Conservation (phyloP, 2,888 invertebrate genomes). For the Hemithea aestivaria region DNA sequence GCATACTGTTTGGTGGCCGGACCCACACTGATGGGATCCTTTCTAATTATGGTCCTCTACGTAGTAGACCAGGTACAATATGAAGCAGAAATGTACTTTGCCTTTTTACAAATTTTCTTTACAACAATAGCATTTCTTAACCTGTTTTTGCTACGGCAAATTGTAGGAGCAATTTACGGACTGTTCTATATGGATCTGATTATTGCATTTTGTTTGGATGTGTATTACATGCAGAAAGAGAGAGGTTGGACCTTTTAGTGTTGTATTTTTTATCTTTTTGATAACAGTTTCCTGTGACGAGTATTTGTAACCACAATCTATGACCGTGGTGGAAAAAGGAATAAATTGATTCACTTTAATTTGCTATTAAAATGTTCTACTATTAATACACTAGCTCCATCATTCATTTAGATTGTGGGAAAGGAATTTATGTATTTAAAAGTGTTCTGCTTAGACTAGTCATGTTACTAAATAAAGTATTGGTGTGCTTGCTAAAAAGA, state of each 20-base stretch:
- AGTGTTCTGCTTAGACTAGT: conserved; percentile 21
- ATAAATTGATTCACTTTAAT: too few species aligned
- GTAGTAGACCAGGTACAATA: conserved; percentile 65
- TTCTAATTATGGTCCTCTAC: conserved; percentile 61
- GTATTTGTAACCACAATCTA: too few species aligned
- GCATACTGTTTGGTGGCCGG: conserved; percentile 58
- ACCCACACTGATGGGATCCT: conserved; percentile 65
- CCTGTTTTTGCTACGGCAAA: conserved; percentile 41
- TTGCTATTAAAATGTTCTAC: too few species aligned
- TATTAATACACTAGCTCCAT: too few species aligned
- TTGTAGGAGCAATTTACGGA: conserved; percentile 58
- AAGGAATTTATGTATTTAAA: conserved; percentile 22
- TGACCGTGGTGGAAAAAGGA: too few species aligned
- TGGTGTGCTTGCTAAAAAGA: conserved; percentile 32
- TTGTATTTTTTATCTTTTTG: conserved; percentile 1
- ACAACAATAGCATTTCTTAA: conserved; percentile 42
- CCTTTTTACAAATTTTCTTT: conserved; percentile 44
- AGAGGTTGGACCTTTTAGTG: conserved; percentile 51
- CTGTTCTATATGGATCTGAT: conserved; percentile 62
- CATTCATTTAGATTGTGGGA: too few species aligned
- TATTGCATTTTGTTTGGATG: conserved; percentile 58
- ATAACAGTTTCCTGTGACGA: conserved; percentile 19
- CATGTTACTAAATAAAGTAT: conserved; percentile 34
- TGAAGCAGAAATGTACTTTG: conserved; percentile 63
- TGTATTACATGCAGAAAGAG: conserved; percentile 56